Percentiles rank a stretch among this genome's conserved stretches.
Evolutionary conservation across 2,888 invertebrate genomes (phyloP).

Genomic region (Sesamia inferens): DNA sequence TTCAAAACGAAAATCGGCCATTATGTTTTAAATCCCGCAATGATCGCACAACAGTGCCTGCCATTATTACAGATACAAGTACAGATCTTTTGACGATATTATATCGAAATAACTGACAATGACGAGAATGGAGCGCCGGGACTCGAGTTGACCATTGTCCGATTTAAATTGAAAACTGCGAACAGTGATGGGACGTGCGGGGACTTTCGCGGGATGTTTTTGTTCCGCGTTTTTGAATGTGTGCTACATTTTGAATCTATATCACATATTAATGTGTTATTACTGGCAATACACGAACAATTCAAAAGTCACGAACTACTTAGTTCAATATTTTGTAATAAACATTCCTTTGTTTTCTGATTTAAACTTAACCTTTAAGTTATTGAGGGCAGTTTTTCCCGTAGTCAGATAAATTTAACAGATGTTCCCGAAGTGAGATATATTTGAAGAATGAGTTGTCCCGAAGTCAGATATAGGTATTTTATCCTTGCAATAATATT

Average conservation of each 20-base stretch:
- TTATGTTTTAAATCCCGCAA: constrained; percentile 35
- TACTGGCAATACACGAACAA: background rate
- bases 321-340: accelerated
- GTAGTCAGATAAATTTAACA: too few relatives aligned
- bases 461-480: too few relatives aligned
- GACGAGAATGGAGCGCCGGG: constrained; percentile 71
- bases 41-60: constrained; percentile 1
- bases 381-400: too few relatives aligned
- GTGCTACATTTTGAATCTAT: background rate
- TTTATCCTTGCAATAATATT: too few relatives aligned
- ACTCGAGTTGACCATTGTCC: constrained; percentile 78
- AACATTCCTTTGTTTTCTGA: background rate
- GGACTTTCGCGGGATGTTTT: constrained; percentile 23
- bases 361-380: too few relatives aligned
- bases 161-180: constrained; percentile 88
- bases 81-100: constrained; percentile 59
- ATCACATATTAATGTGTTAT: background rate
- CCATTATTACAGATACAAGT: constrained; percentile 25
- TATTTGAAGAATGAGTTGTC: too few relatives aligned
- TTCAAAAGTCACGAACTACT: background rate
- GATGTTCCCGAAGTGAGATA: too few relatives aligned
- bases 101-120: constrained; percentile 74
- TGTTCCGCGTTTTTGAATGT: background rate
- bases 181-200: constrained; percentile 76
- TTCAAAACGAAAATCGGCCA: constrained; percentile 9